Conservation (phyloP, 2,888 invertebrate species). For the Mechanitis messenoides region DNA sequence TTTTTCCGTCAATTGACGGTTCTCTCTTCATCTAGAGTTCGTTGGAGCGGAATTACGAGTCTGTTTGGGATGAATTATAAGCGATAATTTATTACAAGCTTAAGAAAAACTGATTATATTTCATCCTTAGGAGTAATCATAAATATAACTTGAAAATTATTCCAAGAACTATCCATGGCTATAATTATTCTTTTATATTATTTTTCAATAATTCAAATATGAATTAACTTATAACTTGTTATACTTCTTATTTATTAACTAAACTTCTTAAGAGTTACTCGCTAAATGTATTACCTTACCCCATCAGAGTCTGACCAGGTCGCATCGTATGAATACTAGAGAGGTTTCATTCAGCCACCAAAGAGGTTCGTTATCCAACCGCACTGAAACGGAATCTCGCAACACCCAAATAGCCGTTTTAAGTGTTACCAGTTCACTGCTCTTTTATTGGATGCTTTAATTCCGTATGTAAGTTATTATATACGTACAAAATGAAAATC, state of each 20-base stretch:
- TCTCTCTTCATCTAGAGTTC: constrained; percentile 22
- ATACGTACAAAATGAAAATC: background rate
- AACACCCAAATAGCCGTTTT: constrained; percentile 54
- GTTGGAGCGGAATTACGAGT: constrained; percentile 24
- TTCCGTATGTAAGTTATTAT: background rate
- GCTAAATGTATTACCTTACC: constrained; percentile 9
- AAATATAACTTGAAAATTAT: no score
- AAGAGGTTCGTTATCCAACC: constrained; percentile 58
- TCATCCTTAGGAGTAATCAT: no score
- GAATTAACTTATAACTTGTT: no score
- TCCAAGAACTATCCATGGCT: no score
- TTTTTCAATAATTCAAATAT: no score
- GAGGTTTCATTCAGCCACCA: constrained; percentile 57
- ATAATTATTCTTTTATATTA: no score
- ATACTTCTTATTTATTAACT: background rate
- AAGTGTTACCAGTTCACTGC: constrained; percentile 31
- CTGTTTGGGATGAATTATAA: constrained; percentile 13
- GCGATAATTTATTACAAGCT: background rate
- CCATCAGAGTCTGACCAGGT: constrained; percentile 26
- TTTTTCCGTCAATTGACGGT: constrained; percentile 3
- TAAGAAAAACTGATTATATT: no score
- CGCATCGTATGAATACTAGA: constrained; percentile 63
- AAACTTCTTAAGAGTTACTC: background rate
- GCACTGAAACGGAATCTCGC: constrained; percentile 25
- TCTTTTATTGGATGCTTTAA: constrained; percentile 6